These are phyloP conservation scores for Drosophila limbata DNA, from an alignment of 2,888 invertebrate species.

Conservation along the genomic window DNA sequence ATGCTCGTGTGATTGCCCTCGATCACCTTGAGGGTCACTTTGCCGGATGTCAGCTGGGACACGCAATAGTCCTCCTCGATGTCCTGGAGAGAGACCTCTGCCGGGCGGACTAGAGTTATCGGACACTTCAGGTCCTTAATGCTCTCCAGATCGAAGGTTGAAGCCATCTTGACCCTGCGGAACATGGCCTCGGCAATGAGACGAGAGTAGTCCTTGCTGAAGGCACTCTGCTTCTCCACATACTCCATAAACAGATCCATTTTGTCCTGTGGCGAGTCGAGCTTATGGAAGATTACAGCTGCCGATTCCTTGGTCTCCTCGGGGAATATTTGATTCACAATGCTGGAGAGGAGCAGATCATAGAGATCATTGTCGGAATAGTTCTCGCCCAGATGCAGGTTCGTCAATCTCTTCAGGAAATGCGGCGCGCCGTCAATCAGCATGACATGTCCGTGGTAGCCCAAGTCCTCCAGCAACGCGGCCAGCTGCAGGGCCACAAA, in stretches of 20 bases:
- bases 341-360: constrained; percentile 76
- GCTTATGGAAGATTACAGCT: constrained; percentile 86
- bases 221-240: constrained; percentile 84
- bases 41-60: constrained; percentile 87
- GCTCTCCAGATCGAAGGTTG: constrained; percentile 85
- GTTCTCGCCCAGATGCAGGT: constrained; percentile 74
- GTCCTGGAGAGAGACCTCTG: constrained; percentile 86
- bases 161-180: constrained; percentile 87
- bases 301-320: constrained; percentile 79
- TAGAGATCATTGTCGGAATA: constrained; percentile 81
- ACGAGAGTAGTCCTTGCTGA: constrained; percentile 85
- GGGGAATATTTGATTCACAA: constrained; percentile 82
- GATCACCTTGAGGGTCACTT: constrained; percentile 88
- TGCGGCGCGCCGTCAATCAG: constrained; percentile 94
- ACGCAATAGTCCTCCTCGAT: constrained; percentile 89
- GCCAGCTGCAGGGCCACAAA: constrained; percentile 92
- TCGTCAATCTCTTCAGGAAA: constrained; percentile 87
- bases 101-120: constrained; percentile 88
- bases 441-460: constrained; percentile 88
- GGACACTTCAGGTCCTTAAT: constrained; percentile 86
- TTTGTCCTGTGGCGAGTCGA: constrained; percentile 87
- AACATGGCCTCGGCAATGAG: constrained; percentile 85
- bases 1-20: constrained; percentile 91
- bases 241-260: constrained; percentile 86
- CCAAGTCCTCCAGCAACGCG: constrained; percentile 89